Percentiles rank a stretch among this genome's conserved stretches.
Conservation (phyloP, 2,888 invertebrate genomes). For the Eupithecia centaureata region DNA sequence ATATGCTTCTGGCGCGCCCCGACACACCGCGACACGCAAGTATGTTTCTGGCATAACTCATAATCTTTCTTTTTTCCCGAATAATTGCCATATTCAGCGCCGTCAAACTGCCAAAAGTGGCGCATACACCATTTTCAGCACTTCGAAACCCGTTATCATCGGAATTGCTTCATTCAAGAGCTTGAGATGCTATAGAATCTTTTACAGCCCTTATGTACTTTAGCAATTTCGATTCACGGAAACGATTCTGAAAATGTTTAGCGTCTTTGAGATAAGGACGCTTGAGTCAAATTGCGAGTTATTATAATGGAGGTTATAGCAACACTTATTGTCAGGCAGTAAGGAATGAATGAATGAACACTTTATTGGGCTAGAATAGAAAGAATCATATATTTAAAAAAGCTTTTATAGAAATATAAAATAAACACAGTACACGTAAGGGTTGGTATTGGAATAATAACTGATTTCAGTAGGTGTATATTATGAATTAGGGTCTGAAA, state of each 20-base stretch:
- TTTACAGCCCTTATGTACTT: constrained; percentile 22
- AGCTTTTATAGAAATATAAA: no score
- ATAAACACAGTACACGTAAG: no score
- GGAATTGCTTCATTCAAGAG: constrained; percentile 21
- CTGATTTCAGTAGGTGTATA: neutral
- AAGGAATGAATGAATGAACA: neutral
- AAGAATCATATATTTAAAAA: no score
- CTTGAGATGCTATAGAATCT: constrained; percentile 10
- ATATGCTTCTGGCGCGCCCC: no score
- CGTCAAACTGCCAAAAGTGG: neutral
- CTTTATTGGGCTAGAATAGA: no score
- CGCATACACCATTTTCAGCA: constrained; percentile 1
- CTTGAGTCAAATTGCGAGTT: constrained; percentile 26
- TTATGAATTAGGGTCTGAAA: neutral
- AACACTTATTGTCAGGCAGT: constrained; percentile 23
- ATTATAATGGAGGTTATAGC: constrained; percentile 33
- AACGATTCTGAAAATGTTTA: constrained; percentile 20
- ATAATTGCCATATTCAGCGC: neutral
- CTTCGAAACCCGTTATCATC: constrained; percentile 10
- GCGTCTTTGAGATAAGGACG: constrained; percentile 14
- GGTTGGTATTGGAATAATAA: neutral
- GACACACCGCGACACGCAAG: no score
- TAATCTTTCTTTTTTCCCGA: neutral
- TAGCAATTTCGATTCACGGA: constrained; percentile 28
- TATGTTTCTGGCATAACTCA: neutral